Conservation (phyloP, 2,888 invertebrate genomes). For the Andrena fulva region DNA sequence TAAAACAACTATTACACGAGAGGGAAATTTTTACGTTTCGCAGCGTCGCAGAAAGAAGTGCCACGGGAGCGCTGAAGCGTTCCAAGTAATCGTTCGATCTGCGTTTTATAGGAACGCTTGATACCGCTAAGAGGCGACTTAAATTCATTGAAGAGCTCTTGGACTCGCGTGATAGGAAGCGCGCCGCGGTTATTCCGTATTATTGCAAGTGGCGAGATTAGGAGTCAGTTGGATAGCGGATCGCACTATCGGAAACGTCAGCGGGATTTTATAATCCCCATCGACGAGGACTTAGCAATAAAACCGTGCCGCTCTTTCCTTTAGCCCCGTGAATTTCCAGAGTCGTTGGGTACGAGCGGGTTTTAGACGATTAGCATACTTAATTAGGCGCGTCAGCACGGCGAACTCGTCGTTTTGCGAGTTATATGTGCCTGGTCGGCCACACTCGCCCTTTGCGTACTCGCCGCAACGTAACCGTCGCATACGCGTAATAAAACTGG, state of each 20-base stretch:
- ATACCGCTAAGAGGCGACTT: neutral
- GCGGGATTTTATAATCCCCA: neutral
- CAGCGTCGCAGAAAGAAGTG: neutral
- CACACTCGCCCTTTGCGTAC: conserved; percentile 38
- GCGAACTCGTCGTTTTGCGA: conserved; percentile 57
- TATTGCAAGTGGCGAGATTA: conserved; percentile 20
- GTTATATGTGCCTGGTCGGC: conserved; percentile 60
- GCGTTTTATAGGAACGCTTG: neutral
- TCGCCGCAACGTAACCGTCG: conserved; percentile 40
- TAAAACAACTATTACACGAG: neutral
- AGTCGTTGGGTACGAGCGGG: conserved; percentile 41
- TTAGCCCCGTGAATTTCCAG: conserved; percentile 42
- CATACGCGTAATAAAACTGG: conserved; percentile 8
- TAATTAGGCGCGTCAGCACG: conserved; percentile 64
- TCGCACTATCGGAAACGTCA: conserved; percentile 2
- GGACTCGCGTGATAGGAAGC: neutral
- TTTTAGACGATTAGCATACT: conserved; percentile 69
- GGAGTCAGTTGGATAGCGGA: neutral
- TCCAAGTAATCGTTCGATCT: neutral
- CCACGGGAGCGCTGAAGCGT: neutral
- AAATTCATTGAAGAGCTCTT: neutral
- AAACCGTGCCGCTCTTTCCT: conserved; percentile 11
- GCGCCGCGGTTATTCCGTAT: neutral
- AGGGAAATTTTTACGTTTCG: neutral
- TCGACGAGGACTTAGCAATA: neutral